Base-by-base conservation (phyloP, 1,140 invertebrate genomes). In the Magallana ariakensis region DNA sequence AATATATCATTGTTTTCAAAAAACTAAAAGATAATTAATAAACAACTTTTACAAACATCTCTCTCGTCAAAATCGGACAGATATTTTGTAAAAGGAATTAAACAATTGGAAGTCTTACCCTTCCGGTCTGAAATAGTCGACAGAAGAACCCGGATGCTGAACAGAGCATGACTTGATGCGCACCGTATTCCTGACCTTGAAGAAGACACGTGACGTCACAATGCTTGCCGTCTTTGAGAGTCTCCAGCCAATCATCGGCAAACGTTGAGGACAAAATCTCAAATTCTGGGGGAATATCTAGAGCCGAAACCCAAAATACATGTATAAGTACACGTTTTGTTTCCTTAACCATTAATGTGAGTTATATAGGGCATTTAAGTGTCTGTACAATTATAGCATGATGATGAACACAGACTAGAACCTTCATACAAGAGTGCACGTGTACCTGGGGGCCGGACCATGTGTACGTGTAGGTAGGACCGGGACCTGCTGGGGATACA, bases 251-350 rank as follows among this genome's bases (percentile, higher is more conserved):
- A 33, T 93, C 86, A 11, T 93, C 91, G 33, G 90, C 91, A 90
- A 93, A 93, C 13, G 81, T 89, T 9, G 93, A 93, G 10, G 93
- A 92, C 66, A 90, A 86, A 2, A 94, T 89, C 81, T 93, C 92
- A 57, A 93, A 90, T 88, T 87, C 90, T 9, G 93, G 93, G 1
- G 93, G 66, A 75, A 75, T 33, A 26, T 75, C 66, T 75, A 5
- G 15, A 75, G 33, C 26, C 10, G 11, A 13, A 60, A 13, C 5
- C 33, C 33, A 46, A 46, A 2, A 46, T 1, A 46, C 2, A 46
- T 46, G 33, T 46, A 1, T 46, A 1, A 46, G 33, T 4, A 46
- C 33, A 46, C 33, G 0, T 46, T 46, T 46, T 46, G 33, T 46
- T 46, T 46, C 33, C 33, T 2, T 46, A 46, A 46, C 33, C 33